Conservation (phyloP, 2,797 vertebrate genomes). For the Loriculus beryllinus region DNA sequence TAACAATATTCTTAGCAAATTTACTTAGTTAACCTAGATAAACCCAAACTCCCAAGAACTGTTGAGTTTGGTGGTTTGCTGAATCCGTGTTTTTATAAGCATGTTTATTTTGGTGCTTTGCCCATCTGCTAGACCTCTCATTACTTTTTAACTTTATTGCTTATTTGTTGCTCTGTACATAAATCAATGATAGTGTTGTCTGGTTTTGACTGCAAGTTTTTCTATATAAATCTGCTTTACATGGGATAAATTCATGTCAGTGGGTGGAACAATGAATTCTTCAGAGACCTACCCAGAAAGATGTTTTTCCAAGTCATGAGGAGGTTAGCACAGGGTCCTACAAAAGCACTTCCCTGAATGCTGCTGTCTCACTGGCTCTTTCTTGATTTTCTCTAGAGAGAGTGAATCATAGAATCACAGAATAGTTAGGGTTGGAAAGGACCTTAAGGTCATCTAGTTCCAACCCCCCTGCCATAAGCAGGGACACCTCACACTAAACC, state of each 20-base stretch:
- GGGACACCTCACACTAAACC: too few species aligned
- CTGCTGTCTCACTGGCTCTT: neutral
- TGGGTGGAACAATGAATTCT: neutral
- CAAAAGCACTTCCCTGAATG: neutral
- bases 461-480: too few species aligned
- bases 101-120: slow-evolving; percentile 10
- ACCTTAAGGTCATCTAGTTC: too few species aligned
- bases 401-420: neutral
- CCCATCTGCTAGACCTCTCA: slow-evolving; percentile 4
- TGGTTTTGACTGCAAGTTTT: neutral
- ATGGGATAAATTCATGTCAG: neutral
- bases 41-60: neutral
- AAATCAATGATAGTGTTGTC: neutral
- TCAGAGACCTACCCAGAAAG: neutral
- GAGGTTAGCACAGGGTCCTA: neutral
- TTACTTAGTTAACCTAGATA: neutral
- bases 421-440: too few species aligned
- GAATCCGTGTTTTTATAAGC: slow-evolving; percentile 8
- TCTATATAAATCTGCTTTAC: slow-evolving; percentile 10
- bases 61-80: neutral
- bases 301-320: neutral
- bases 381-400: neutral
- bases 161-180: neutral
- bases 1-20: slow-evolving; percentile 7
- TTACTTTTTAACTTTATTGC: slow-evolving; percentile 18